These are phyloP conservation scores for Mellivora capensis DNA, from an alignment of 2,113 vertebrate genomes.

Conservation along the genomic window DNA sequence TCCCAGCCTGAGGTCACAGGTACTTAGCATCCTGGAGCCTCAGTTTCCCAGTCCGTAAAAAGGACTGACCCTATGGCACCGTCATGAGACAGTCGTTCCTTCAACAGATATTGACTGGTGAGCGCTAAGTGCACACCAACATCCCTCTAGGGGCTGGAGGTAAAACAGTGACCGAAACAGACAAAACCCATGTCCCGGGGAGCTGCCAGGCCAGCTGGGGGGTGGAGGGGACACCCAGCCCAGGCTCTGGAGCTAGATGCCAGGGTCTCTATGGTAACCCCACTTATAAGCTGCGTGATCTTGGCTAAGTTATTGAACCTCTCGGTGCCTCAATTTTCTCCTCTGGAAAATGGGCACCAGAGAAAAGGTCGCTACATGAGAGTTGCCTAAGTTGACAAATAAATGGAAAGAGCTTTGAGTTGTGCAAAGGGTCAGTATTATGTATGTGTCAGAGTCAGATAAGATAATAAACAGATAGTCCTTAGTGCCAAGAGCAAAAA, in stretches of 20 bases:
- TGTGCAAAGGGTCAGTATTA: neutral
- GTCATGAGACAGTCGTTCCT: neutral
- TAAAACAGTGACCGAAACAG: neutral
- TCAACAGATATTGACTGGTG: neutral
- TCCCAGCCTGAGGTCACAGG: neutral
- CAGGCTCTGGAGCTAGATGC: neutral
- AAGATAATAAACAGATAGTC: neutral
- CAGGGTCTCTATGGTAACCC: neutral
- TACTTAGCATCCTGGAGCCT: neutral
- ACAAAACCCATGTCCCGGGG: neutral
- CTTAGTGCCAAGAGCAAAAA: neutral
- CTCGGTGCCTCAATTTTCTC: neutral
- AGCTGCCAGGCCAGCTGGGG: neutral
- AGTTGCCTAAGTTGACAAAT: neutral
- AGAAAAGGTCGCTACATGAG: neutral
- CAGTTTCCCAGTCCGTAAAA: neutral
- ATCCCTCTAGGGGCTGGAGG: neutral
- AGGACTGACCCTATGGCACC: rapidly evolving
- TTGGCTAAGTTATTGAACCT: neutral
- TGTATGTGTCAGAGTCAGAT: rapidly evolving
- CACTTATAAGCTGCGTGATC: neutral
- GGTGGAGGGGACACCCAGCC: rapidly evolving
- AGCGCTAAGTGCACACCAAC: rapidly evolving
- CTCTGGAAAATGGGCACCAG: neutral
- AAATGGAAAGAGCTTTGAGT: neutral